Base-by-base conservation (phyloP, 2,888 invertebrate genomes). In the Leucophenga maculata region DNA sequence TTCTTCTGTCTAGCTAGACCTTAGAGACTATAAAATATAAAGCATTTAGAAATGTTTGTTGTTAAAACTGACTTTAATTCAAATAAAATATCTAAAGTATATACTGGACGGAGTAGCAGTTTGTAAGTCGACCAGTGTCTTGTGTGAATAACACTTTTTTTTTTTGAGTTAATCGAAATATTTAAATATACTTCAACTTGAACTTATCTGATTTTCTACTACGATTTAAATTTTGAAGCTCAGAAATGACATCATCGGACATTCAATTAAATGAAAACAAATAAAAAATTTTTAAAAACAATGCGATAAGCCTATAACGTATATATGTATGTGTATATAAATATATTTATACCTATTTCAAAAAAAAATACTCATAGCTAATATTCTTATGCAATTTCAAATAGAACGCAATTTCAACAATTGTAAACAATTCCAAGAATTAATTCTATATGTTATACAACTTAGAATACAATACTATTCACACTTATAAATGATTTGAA, bases 401-500 rank as follows among this genome's bases (percentile, higher is more conserved):
- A 3, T 60, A 39, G 20, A 60, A 70, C 77, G 77, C 71, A 72
- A 76, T 73, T 75, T n/a, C 9, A 16, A 60, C 18, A 60, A 60
- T 18, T 26, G 60, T 39, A 60, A 60, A 39, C 60, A 60, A 39
- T 39, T 60, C 16, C 9, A n/a, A 57, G n/a, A 20, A 60, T 31
- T 44, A 44, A 60, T 39, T 18, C 20, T 16, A 22, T 65, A 69
- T 54, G 68, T 79, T 81, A 74, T 75, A 80, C 80, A 83, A 82
- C 71, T 74, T 75, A 75, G 77, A 80, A 76, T 39, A 39, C 4
- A 26, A 26, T 82, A 84, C 78, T 82, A 73, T 82, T 71, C 54
- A 62, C 60, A 64, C 67, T 65, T 75, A 11, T 11, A 11, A 39
- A 39, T 74, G 70, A 65, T 65, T 71, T 79, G 72, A 81, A 80